These are phyloP conservation scores for Chrysolina oricalcia DNA, from an alignment of 2,888 invertebrate species.

Conservation along the genomic window DNA sequence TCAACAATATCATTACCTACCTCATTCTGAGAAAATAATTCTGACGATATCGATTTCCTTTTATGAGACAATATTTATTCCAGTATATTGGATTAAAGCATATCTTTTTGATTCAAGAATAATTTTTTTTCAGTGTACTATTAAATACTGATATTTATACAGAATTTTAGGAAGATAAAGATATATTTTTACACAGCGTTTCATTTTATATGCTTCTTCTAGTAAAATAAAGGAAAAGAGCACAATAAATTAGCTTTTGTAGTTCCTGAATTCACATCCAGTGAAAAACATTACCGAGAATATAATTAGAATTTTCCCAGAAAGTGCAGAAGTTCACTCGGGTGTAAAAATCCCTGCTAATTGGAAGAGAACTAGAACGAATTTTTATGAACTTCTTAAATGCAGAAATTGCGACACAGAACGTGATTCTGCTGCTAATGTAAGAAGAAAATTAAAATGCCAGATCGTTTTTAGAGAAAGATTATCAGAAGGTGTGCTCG, in stretches of 20 bases:
- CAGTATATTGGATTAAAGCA: no score
- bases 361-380: conserved; percentile 36
- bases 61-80: no score
- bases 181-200: no score
- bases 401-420: conserved; percentile 31
- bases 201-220: no score
- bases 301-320: conserved; percentile 11
- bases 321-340: conserved; percentile 23
- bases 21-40: no score
- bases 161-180: no score
- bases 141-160: no score
- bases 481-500: neutral
- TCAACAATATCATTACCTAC: no score
- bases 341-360: conserved; percentile 36
- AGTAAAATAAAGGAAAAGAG: no score
- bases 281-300: neutral
- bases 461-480: conserved; percentile 16
- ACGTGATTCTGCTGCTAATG: conserved; percentile 37
- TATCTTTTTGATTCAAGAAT: no score
- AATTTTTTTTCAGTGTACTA: no score
- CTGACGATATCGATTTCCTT: no score
- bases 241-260: neutral
- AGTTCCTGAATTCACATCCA: neutral
- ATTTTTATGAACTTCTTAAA: conserved; percentile 22
- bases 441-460: conserved; percentile 22